Evolutionary conservation across 2,888 invertebrate species (phyloP), one percentile per base, ranked within the genome.

Genomic region (Chloroclysta siterata): DNA sequence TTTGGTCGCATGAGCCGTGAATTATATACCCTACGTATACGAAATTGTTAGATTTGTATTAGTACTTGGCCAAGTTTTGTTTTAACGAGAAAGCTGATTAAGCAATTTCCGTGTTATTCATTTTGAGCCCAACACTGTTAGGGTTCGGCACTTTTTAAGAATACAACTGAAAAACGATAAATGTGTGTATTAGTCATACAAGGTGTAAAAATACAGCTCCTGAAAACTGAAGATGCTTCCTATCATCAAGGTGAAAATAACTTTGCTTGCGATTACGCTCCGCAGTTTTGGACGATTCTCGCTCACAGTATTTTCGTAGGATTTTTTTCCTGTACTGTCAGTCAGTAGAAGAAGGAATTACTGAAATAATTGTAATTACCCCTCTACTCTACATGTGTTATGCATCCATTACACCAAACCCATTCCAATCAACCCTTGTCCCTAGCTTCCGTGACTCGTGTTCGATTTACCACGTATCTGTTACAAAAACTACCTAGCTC

Each of bases 1-100:
- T 92, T 90, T 88, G 83, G 82, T 76, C 80, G 81, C 82, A 90
- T 91, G 91, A 89, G 83, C 77, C 80, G 83, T 86, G 82, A 83
- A 88, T 89, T 88, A 84, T 56, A 53, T n/a, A 5, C 22, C 33
- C 4, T 83, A 82, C 62, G 58, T 72, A 75, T 83, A 84, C 11
- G 17, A 2, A 15, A 41, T 41, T 17, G 82, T 76, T 81, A 78
- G 50, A 60, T 56, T 73, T 65, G 74, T 72, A 69, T 71, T 71
- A 71, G 76, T 78, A 73, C 69, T 74, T 72, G 63, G 53, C 63
- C 39, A 41, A 17, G 22, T 22, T 22, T 22, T 11, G 28, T 55
- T 65, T 55, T 51, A 60, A 58, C 52, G 66, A 64, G 60, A 65
- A 50, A 22, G 58, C 52, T 52, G 46, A 53, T 47, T 36, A 56